Percentiles rank a stretch among this genome's conserved stretches.
phyloP scores from a whole-genome alignment of 2,888 invertebrate genomes.

The Lycia hirtaria region DNA sequence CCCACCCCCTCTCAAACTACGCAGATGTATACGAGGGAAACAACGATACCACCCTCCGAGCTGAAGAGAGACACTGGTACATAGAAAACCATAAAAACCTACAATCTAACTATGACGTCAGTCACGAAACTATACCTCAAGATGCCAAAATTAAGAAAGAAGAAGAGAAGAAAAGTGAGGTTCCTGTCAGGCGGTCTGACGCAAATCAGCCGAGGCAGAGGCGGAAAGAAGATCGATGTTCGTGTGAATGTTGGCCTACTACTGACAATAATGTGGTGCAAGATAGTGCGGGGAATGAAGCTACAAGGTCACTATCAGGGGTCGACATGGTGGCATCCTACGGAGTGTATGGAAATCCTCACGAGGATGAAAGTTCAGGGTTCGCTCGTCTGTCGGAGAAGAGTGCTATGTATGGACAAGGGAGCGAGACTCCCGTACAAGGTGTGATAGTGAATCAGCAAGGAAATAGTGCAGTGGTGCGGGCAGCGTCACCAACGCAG shows the following conservation, averaged over 20 bases:
- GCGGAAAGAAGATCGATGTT: slow-evolving; percentile 80
- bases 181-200: slow-evolving; percentile 69
- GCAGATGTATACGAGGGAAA: slow-evolving; percentile 83
- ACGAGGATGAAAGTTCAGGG: slow-evolving; percentile 80
- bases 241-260: slow-evolving; percentile 83
- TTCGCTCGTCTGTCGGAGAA: slow-evolving; percentile 77
- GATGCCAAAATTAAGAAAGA: slow-evolving; percentile 81
- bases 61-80: slow-evolving; percentile 83
- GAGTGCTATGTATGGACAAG: slow-evolving; percentile 71
- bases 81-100: slow-evolving; percentile 82
- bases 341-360: slow-evolving; percentile 81
- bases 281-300: slow-evolving; percentile 69
- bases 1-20: slow-evolving; percentile 79
- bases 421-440: slow-evolving; percentile 77
- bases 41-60: slow-evolving; percentile 81
- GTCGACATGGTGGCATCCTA: slow-evolving; percentile 84
- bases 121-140: slow-evolving; percentile 70
- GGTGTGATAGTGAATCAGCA: slow-evolving; percentile 83
- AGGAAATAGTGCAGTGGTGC: slow-evolving; percentile 80
- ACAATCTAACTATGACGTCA: slow-evolving; percentile 71
- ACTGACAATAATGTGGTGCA: slow-evolving; percentile 74
- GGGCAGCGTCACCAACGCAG: slow-evolving; percentile 59
- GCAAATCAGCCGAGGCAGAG: slow-evolving; percentile 71
- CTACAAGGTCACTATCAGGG: slow-evolving; percentile 77
- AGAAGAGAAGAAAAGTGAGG: slow-evolving; percentile 77